These are phyloP conservation scores for Antechinus flavipes DNA, from an alignment of 2,113 vertebrate species.

Conservation along the genomic window DNA sequence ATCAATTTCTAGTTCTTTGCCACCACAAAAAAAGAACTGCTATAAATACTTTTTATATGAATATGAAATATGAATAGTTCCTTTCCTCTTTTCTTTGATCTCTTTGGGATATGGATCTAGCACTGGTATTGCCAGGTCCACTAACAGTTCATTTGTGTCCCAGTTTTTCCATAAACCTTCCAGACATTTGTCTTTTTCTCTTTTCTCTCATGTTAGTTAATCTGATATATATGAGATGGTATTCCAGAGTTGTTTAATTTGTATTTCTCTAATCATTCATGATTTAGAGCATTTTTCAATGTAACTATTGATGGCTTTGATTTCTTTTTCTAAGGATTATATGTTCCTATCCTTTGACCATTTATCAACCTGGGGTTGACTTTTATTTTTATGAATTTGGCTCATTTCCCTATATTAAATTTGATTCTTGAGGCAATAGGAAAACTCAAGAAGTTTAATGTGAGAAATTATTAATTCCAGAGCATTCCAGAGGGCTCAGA, in stretches of 20 bases:
- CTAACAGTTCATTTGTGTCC: too few species aligned
- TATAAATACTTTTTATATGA: not conserved
- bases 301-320: too few species aligned
- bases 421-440: not conserved
- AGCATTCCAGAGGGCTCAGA: not conserved
- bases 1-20: not conserved
- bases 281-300: too few species aligned
- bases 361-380: not conserved
- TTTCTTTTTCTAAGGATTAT: too few species aligned
- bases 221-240: too few species aligned
- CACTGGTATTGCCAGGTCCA: too few species aligned
- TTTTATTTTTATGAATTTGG: not conserved
- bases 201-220: too few species aligned
- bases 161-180: too few species aligned
- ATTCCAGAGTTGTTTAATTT: too few species aligned
- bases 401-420: not conserved
- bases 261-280: too few species aligned
- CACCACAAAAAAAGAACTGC: not conserved
- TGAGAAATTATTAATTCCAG: not conserved
- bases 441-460: not conserved
- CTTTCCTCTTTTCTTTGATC: not conserved
- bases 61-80: not conserved
- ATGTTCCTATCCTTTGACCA: not conserved
- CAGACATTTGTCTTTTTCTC: too few species aligned
- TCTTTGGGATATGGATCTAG: not conserved